phyloP scores from a whole-genome alignment of 1,140 invertebrate genomes.

The Eulimnadia texana region DNA sequence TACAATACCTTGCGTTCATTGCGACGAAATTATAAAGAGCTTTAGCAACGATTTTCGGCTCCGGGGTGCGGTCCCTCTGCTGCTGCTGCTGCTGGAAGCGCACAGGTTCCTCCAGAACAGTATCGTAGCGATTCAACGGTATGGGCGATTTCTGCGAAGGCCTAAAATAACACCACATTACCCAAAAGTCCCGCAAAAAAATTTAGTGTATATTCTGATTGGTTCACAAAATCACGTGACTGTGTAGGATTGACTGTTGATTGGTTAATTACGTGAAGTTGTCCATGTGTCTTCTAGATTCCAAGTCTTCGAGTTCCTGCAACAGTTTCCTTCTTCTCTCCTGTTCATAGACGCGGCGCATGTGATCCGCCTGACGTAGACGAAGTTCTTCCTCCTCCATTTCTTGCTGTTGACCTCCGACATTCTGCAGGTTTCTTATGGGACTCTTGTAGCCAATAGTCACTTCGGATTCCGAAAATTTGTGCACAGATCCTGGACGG shows the following conservation, averaged over 20 bases:
- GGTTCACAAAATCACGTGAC: neutral
- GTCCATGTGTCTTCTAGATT: conserved; percentile 73
- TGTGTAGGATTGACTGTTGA: neutral
- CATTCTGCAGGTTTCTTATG: conserved; percentile 66
- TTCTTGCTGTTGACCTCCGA: conserved; percentile 42
- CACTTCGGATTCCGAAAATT: conserved; percentile 79
- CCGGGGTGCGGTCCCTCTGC: conserved; percentile 43
- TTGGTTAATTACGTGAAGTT: conserved; percentile 55
- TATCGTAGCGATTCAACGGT: conserved; percentile 80
- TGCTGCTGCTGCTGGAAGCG: conserved; percentile 31
- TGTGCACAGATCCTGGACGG: conserved; percentile 56
- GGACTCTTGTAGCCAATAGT: conserved; percentile 83
- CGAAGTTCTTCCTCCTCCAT: conserved; percentile 46
- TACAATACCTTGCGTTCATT: conserved; percentile 47
- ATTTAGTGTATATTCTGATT: neutral
- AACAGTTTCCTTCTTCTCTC: conserved; percentile 72
- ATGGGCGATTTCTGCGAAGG: conserved; percentile 88
- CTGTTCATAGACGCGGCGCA: conserved; percentile 76
- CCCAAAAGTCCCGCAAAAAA: neutral
- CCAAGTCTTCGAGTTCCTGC: conserved; percentile 79
- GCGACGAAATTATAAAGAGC: conserved; percentile 85
- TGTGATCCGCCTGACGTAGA: conserved; percentile 68
- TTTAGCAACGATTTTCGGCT: conserved; percentile 58
- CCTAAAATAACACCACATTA: conserved; percentile 30
- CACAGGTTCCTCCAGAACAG: conserved; percentile 45